phyloP scores from a whole-genome alignment of 2,113 vertebrate species.

The Varanus komodoensis region DNA sequence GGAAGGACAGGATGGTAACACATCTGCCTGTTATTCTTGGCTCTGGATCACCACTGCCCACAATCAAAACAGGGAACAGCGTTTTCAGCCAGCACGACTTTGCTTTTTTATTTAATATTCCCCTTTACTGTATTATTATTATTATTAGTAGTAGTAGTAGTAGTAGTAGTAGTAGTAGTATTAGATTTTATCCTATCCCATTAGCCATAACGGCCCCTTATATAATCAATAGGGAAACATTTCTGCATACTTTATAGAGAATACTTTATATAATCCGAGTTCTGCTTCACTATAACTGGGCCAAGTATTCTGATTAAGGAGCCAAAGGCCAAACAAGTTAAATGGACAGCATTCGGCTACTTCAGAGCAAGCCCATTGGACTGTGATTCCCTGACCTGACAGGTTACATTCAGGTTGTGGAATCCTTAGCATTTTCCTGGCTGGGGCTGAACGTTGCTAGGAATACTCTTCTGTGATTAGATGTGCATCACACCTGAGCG shows the following conservation, averaged over 20 bases:
- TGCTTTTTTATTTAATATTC: background rate
- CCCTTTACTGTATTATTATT: background rate
- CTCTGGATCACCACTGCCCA: background rate
- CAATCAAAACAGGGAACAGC: background rate
- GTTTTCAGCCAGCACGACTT: background rate
- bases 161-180: no score
- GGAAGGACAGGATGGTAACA: background rate
- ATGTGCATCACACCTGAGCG: background rate
- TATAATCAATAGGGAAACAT: background rate
- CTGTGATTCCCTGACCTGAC: background rate
- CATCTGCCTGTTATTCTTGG: background rate
- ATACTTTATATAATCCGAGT: background rate
- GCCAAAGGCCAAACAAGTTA: background rate
- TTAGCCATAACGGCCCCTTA: no score
- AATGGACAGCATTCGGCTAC: background rate
- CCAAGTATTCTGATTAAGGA: background rate
- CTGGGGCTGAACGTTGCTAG: background rate
- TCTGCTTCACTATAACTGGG: background rate
- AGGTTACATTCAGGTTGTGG: background rate
- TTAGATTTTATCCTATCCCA: no score
- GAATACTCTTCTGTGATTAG: background rate
- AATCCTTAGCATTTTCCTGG: background rate
- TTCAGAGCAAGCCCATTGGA: background rate
- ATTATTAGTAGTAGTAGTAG: no score
- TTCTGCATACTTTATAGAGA: background rate